phyloP scores from a whole-genome alignment of 2,888 invertebrate species.

The Ectemnius lituratus region DNA sequence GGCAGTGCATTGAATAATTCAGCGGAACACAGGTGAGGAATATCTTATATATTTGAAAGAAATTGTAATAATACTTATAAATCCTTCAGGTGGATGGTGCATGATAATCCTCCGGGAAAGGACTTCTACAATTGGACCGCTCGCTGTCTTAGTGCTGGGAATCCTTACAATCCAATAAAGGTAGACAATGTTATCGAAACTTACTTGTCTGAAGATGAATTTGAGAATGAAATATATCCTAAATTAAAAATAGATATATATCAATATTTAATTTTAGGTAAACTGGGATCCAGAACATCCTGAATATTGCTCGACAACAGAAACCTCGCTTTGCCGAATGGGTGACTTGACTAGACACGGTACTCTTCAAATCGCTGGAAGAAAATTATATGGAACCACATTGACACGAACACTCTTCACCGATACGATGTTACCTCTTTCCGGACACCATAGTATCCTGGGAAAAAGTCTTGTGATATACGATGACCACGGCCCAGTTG shows the following conservation, averaged over 20 bases:
- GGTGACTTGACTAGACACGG: constrained; percentile 90
- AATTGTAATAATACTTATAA: constrained; percentile 10
- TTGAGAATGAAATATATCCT: too few relatives aligned
- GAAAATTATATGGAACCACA: constrained; percentile 82
- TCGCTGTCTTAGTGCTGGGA: constrained; percentile 89
- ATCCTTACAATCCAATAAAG: constrained; percentile 88
- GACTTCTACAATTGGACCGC: constrained; percentile 96
- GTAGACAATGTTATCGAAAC: constrained; percentile 69
- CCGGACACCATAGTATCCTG: constrained; percentile 86
- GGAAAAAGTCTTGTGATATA: constrained; percentile 92
- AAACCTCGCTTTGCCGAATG: constrained; percentile 83
- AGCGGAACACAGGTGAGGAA: constrained; percentile 80
- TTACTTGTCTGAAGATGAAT: too few relatives aligned
- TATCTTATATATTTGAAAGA: neutral
- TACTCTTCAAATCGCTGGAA: constrained; percentile 86
- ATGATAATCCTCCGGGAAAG: constrained; percentile 87
- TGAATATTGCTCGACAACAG: constrained; percentile 81
- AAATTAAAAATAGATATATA: neutral
- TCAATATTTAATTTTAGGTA: constrained; percentile 73
- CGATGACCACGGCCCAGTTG: constrained; percentile 92
- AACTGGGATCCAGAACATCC: constrained; percentile 82
- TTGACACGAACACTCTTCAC: constrained; percentile 88
- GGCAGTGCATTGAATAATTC: constrained; percentile 88
- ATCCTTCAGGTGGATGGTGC: constrained; percentile 87
- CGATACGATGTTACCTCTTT: constrained; percentile 87